phyloP scores from a whole-genome alignment of 2,797 vertebrate species.

The Euthynnus affinis region DNA sequence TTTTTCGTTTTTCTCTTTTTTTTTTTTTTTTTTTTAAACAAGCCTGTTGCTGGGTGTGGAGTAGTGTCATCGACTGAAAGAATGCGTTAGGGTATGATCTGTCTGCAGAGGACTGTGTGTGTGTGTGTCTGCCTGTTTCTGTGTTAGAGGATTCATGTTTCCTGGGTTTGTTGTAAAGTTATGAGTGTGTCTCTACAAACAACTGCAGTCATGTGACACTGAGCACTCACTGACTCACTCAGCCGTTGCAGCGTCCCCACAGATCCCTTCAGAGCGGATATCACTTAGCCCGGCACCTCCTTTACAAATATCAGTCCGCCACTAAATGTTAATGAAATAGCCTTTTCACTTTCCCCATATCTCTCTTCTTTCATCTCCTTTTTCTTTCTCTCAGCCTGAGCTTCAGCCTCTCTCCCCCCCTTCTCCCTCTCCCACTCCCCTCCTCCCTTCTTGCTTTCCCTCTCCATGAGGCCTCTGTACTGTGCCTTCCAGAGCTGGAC shows the following conservation, averaged over 20 bases:
- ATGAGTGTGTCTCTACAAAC: constrained; percentile 71
- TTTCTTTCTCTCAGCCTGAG: constrained; percentile 40
- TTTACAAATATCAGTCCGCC: constrained; percentile 10
- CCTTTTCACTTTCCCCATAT: constrained; percentile 39
- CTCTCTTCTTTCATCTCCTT: constrained; percentile 47
- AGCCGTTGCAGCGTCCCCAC: constrained; percentile 3
- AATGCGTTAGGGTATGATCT: constrained; percentile 60
- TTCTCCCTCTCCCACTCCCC: no score
- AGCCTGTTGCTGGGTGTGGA: constrained; percentile 65
- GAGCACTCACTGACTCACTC: constrained; percentile 64
- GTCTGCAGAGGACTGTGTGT: constrained; percentile 43
- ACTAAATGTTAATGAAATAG: constrained; percentile 32
- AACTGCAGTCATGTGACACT: constrained; percentile 75
- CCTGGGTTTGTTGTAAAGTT: constrained; percentile 72
- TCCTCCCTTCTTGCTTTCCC: constrained; percentile 44
- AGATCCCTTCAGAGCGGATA: constrained; percentile 14
- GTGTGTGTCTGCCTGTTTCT: constrained; percentile 20
- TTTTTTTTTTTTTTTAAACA: constrained; percentile 11
- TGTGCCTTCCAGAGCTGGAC: constrained; percentile 71
- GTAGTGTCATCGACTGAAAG: constrained; percentile 60
- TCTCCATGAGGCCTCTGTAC: constrained; percentile 79
- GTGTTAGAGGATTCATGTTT: constrained; percentile 59
- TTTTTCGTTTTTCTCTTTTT: background rate
- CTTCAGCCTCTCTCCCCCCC: constrained; percentile 11
- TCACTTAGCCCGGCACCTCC: background rate